Evolutionary conservation across 2,888 invertebrate species (phyloP), one percentile per base, ranked within the genome.

Genomic region (Pristionchus entomophagus): DNA sequence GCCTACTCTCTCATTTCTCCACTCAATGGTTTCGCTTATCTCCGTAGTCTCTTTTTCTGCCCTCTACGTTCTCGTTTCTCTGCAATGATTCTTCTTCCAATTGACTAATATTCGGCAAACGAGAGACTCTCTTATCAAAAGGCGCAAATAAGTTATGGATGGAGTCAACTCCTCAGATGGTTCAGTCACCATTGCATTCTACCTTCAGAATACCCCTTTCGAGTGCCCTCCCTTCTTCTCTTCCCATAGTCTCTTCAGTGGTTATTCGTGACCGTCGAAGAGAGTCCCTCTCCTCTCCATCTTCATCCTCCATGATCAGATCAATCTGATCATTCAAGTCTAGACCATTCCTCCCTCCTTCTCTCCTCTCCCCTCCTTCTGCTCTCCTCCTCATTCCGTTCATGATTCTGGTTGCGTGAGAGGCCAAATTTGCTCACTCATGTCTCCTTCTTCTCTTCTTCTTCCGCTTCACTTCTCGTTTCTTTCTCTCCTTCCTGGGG

Each of bases 1-100:
- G 26, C n/a, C 10, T 17, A 3, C 26, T 82, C 82, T 56, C 59
- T 81, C 41, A 19, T 38, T 29, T 17, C 41, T 29, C 49, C 78
- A 26, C 78, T 51, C 49, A 51, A 51, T 19, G 51, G 51, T 51
- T 80, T 80, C 78, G 78, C 78, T 80, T 80, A 80, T 80, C 78
- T 80, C 78, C 41, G 77, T 17, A n/a, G 26, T 1, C 1, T 45
- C n/a, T 77, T 65, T 65, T 65, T 22, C 65, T 65, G 35, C 65
- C 26, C 22, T 45, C n/a, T 73, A 12, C 26, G 10, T 45, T 73
- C 38, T 73, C 41, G 41, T 26, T 41, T 41, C 41, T 41, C 38
- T 0, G 41, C 45, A 22, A 73, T 26, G 6, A 6, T 38, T 73
- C 41, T 69, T 38, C 41, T 14, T 38, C 35, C 10, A 65, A 65